Evolutionary conservation across 2,888 invertebrate species (phyloP).

Genomic region (Nephrocerus scutellatus): DNA sequence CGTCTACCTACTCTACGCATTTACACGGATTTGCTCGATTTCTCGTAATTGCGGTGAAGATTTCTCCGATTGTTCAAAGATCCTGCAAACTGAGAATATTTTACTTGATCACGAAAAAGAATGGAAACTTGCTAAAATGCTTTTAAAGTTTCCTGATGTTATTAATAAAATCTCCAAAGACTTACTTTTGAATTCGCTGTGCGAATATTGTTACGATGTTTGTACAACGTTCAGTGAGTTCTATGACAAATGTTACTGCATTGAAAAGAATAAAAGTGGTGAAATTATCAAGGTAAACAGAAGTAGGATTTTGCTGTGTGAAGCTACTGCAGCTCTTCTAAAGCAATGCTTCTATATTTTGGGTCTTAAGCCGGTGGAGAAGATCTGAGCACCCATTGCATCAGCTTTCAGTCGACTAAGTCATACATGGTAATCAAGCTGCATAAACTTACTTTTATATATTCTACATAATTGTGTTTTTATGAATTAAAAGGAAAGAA

Average conservation of each 20-base stretch:
- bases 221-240: constrained; percentile 92
- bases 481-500: too few relatives aligned
- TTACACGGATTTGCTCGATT: constrained; percentile 88
- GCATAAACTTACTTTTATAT: too few relatives aligned
- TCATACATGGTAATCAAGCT: too few relatives aligned
- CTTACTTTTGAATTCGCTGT: constrained; percentile 76
- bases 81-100: constrained; percentile 55
- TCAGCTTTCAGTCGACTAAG: too few relatives aligned
- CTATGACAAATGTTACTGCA: constrained; percentile 95
- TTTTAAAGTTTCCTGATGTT: constrained; percentile 82
- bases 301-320: constrained; percentile 82
- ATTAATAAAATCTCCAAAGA: constrained; percentile 75
- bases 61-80: constrained; percentile 57
- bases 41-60: constrained; percentile 56
- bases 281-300: constrained; percentile 75
- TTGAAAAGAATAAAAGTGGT: constrained; percentile 82
- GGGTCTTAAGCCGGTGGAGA: constrained; percentile 83
- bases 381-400: too few relatives aligned
- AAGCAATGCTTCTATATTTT: constrained; percentile 82
- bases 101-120: constrained; percentile 84
- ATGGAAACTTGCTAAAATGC: constrained; percentile 84
- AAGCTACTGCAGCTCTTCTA: constrained; percentile 84
- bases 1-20: constrained; percentile 90
- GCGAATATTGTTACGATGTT: constrained; percentile 93
- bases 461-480: too few relatives aligned